Evolutionary conservation across 2,797 vertebrate species (phyloP).

Genomic region (Lacerta bilineata): DNA sequence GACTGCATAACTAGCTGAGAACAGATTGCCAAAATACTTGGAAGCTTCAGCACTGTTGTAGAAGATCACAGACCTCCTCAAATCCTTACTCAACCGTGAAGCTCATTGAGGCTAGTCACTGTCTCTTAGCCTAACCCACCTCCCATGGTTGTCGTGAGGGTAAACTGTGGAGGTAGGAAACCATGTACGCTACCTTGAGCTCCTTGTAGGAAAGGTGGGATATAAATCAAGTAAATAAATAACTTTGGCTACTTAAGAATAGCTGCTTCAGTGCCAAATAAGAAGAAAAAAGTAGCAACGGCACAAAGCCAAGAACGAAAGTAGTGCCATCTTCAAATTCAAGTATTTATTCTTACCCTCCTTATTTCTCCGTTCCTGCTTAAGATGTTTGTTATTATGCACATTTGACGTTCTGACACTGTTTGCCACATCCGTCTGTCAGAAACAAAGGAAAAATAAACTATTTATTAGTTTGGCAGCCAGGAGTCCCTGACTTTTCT

Average conservation of each 20-base stretch:
- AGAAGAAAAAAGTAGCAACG: neutral
- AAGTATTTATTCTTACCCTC: neutral
- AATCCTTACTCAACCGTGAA: too few relatives aligned
- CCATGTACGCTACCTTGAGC: too few relatives aligned
- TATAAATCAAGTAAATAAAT: too few relatives aligned
- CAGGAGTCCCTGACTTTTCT: neutral
- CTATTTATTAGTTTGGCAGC: slow-evolving; percentile 2
- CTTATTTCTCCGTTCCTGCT: neutral
- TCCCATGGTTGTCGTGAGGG: too few relatives aligned
- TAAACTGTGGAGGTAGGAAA: too few relatives aligned
- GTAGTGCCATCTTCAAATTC: neutral
- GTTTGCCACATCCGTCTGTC: neutral
- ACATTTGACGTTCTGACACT: neutral
- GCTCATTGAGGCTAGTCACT: too few relatives aligned
- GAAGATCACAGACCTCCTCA: neutral
- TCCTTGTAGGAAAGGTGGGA: too few relatives aligned
- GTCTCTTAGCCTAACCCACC: too few relatives aligned
- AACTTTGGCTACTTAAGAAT: neutral
- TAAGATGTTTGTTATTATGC: neutral
- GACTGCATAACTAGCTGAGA: neutral
- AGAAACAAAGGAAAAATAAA: neutral
- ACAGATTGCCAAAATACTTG: neutral
- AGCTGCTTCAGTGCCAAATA: neutral
- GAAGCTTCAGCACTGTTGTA: slow-evolving; percentile 32
- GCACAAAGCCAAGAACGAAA: neutral